A percentile compares a stretch with the other conserved stretches of the same genome.
Conservation (phyloP, 64 coral and sea anemone species). For the Actinia equina region DNA sequence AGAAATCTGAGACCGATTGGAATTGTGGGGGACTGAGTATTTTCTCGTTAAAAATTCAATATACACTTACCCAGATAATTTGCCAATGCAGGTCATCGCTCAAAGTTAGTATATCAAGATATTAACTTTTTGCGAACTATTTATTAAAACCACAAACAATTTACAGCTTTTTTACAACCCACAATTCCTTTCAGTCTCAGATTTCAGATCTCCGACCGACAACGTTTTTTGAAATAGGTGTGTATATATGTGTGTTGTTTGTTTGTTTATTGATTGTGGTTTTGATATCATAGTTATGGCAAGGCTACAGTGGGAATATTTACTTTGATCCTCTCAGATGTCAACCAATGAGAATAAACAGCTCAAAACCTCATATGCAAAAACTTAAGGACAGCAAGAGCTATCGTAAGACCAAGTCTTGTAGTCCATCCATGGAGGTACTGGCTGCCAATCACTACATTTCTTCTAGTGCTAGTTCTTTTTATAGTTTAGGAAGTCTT, state of each 20-base stretch:
- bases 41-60: too few relatives aligned
- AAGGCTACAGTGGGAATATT: constrained; percentile 83
- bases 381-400: constrained; percentile 3
- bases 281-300: constrained; percentile 52
- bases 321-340: constrained; percentile 87
- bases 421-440: constrained; percentile 9
- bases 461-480: constrained; percentile 19
- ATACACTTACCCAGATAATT: too few relatives aligned
- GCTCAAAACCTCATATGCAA: constrained; percentile 19
- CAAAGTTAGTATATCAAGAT: too few relatives aligned
- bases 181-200: too few relatives aligned
- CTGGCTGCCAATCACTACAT: not conserved
- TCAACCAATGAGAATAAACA: constrained; percentile 60
- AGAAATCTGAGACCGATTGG: too few relatives aligned
- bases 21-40: too few relatives aligned
- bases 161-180: too few relatives aligned
- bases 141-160: too few relatives aligned
- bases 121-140: too few relatives aligned
- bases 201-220: too few relatives aligned
- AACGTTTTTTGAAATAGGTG: too few relatives aligned
- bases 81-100: too few relatives aligned
- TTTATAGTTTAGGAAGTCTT: constrained; percentile 42
- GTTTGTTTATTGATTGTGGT: not conserved
- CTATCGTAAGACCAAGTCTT: constrained; percentile 9
- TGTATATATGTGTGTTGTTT: not conserved